Base-by-base conservation (phyloP, 2,113 vertebrate genomes). In the Oostethus manadensis region DNA sequence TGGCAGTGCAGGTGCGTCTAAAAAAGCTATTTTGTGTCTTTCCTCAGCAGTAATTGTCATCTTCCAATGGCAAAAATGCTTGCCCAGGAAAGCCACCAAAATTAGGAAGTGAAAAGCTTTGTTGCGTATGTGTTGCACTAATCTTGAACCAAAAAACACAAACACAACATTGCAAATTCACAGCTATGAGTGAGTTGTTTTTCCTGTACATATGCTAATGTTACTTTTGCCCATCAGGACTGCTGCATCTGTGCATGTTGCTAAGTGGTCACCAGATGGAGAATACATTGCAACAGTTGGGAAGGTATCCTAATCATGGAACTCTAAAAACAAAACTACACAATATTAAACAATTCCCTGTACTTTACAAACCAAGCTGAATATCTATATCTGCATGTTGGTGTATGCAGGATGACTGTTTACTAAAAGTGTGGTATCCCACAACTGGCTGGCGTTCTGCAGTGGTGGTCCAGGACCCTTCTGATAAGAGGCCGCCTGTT, bases 261-360 rank as follows among this genome's bases (percentile, higher is more conserved):
- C 96, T 88, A 93, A 98, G 78, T 98, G 96, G 96, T 98, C 97
- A 61, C 93, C 95, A 74, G 97, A 99, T 87, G 95, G 96, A 70
- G 96, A 98, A 89, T 99, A 98, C 78, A 96, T 99, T 73, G 95
- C 96, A 74, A 98, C 97, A 62, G 91, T 93, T 81, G 96, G 96
- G 64, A 98, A 97, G 92, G 97, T 98, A 90, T 1, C n/a, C 17
- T 13, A 53, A 26, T 49, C 10, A 38, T 10, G 22, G 42, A 29
- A 62, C 43, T 38, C 58, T 2, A 9, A 14, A 6, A 55, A 55
- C 8, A 60, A 63, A 67, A 57, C 11, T 10, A 29, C 17, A 20
- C 8, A 14, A n/a, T 38, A 4, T 49, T 33, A 6, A 49, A 29
- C 6, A 10, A 1, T n/a, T 46, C 46, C 51, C 61, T 22, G 0